Percentiles rank a stretch among this genome's conserved stretches.
phyloP scores from a whole-genome alignment of 2,888 invertebrate genomes.

The Epicampocera succincta region DNA sequence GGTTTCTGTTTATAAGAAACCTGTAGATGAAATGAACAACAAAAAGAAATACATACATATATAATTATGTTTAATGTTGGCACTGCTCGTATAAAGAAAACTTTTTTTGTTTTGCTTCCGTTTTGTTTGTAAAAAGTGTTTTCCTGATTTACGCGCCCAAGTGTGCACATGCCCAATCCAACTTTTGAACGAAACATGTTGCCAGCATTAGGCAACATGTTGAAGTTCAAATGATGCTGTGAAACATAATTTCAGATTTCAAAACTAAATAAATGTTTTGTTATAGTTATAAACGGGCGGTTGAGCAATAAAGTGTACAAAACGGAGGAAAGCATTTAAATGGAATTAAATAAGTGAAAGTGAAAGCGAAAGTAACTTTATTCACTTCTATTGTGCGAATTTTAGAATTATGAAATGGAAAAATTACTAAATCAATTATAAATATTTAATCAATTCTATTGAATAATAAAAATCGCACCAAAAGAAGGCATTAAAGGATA shows the following conservation, averaged over 20 bases:
- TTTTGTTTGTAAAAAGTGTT: conserved; percentile 18
- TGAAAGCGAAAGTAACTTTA: background rate
- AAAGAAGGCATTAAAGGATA: too few relatives aligned
- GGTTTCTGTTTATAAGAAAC: conserved; percentile 40
- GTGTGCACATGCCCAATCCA: conserved; percentile 30
- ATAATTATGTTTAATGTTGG: conserved; percentile 25
- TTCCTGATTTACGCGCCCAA: conserved; percentile 28
- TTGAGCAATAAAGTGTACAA: conserved; percentile 25
- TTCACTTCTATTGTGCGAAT: too few relatives aligned
- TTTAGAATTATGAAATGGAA: too few relatives aligned
- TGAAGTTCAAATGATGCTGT: conserved; percentile 19
- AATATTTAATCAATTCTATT: too few relatives aligned
- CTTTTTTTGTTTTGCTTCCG: conserved; percentile 8
- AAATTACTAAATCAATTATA: too few relatives aligned
- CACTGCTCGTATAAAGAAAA: conserved; percentile 8
- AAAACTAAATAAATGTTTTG: conserved; percentile 27
- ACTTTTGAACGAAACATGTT: too few relatives aligned
- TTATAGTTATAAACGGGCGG: conserved; percentile 50
- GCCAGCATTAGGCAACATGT: conserved; percentile 24
- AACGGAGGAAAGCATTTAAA: conserved; percentile 31
- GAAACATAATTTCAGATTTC: background rate
- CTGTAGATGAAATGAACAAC: conserved; percentile 43
- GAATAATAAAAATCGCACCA: too few relatives aligned
- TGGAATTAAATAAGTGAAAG: too few relatives aligned
- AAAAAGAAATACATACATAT: background rate